These are phyloP conservation scores for Acanthiza pusilla DNA, from an alignment of 2,797 vertebrate species.

Conservation along the genomic window DNA sequence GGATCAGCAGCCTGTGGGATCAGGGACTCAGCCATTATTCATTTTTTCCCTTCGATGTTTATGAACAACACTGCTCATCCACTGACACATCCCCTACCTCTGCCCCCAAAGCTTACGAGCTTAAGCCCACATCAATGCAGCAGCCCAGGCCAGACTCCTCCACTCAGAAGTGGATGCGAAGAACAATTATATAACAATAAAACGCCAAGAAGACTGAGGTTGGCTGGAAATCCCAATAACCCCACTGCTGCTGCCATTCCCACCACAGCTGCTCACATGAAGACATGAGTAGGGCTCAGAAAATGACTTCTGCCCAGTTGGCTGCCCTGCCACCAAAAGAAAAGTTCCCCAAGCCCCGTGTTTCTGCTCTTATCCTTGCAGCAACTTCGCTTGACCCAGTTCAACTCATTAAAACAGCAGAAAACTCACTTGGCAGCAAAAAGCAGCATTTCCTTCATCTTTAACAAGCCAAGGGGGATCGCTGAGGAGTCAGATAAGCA, in stretches of 20 bases:
- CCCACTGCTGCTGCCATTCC: not conserved
- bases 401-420: not conserved
- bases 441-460: not conserved
- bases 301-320: accelerated
- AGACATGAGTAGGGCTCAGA: accelerated
- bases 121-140: accelerated
- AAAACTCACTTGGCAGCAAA: not conserved
- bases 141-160: not conserved
- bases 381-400: not conserved
- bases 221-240: not conserved
- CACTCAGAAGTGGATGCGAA: accelerated
- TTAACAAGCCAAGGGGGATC: not conserved
- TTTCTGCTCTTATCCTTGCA: not conserved
- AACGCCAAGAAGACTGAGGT: not conserved
- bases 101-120: not conserved
- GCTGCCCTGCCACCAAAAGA: not conserved
- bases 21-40: accelerated
- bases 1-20: not conserved
- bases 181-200: not conserved
- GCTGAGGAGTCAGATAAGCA: not conserved
- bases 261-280: not conserved
- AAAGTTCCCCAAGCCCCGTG: not conserved
- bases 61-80: not conserved
- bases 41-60: not conserved
- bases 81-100: too few species aligned